phyloP scores from a whole-genome alignment of 2,888 invertebrate species.

The Diarsia mendica region DNA sequence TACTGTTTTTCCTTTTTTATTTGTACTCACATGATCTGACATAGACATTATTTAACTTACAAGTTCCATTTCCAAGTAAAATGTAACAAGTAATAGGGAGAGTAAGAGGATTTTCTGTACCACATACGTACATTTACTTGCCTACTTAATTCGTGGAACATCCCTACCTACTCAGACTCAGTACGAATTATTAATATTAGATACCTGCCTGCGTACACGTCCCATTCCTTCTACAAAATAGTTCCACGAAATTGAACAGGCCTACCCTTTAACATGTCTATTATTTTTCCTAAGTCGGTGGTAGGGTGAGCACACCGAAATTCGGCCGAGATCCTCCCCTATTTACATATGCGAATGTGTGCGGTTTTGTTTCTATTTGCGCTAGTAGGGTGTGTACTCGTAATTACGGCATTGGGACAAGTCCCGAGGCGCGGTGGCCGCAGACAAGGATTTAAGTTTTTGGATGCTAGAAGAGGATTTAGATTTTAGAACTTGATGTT shows the following conservation, averaged over 20 bases:
- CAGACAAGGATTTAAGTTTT: slow-evolving; percentile 71
- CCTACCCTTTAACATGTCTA: slow-evolving; percentile 39
- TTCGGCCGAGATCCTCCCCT: slow-evolving; percentile 78
- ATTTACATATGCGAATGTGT: slow-evolving; percentile 87
- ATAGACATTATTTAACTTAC: neutral
- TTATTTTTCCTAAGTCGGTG: slow-evolving; percentile 65
- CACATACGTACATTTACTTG: neutral
- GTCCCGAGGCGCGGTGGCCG: slow-evolving; percentile 82
- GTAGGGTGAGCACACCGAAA: slow-evolving; percentile 67
- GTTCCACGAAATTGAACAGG: slow-evolving; percentile 40
- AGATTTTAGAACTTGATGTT: neutral
- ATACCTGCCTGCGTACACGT: slow-evolving; percentile 6
- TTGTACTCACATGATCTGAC: neutral
- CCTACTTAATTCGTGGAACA: slow-evolving; percentile 10
- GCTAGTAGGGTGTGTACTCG: slow-evolving; percentile 85
- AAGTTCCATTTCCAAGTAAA: neutral
- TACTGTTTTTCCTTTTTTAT: neutral
- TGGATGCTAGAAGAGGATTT: slow-evolving; percentile 59
- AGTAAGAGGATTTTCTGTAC: neutral
- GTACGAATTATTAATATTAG: slow-evolving; percentile 38
- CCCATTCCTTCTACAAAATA: slow-evolving; percentile 19
- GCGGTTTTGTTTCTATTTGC: slow-evolving; percentile 89
- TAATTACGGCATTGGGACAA: slow-evolving; percentile 88
- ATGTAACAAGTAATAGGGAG: neutral
- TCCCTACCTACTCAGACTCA: neutral